These are phyloP conservation scores for Timema podura DNA, from an alignment of 2,888 invertebrate species.

Conservation along the genomic window DNA sequence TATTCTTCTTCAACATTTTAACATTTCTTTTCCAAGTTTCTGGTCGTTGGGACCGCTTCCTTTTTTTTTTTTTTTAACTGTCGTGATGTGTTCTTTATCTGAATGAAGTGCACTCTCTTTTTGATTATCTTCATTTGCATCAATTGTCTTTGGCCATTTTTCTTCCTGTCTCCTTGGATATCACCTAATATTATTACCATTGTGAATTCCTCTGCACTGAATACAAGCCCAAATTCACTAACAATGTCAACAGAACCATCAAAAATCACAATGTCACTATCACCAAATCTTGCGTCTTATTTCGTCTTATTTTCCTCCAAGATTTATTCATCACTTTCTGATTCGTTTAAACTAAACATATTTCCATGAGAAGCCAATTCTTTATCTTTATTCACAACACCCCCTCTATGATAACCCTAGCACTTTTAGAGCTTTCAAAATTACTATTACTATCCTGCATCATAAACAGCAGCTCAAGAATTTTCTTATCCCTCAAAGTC, in stretches of 20 bases:
- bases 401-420: too few relatives aligned
- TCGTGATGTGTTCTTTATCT: background rate
- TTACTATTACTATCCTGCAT: too few relatives aligned
- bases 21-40: conserved; percentile 17
- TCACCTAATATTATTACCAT: background rate
- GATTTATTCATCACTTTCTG: background rate
- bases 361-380: background rate
- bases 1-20: conserved; percentile 17
- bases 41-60: background rate
- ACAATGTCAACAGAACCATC: background rate
- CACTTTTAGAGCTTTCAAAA: too few relatives aligned
- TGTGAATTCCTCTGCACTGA: background rate
- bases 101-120: background rate
- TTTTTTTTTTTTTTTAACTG: background rate
- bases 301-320: background rate
- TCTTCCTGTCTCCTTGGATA: background rate
- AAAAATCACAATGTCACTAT: background rate
- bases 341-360: background rate
- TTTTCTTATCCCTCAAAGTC: too few relatives aligned
- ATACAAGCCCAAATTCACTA: background rate
- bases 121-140: background rate
- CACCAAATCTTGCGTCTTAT: background rate
- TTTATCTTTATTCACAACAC: background rate
- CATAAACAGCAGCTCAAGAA: too few relatives aligned
- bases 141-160: background rate